Evolutionary conservation across 2,113 vertebrate species (phyloP).

Genomic region (Podilymbus podiceps): DNA sequence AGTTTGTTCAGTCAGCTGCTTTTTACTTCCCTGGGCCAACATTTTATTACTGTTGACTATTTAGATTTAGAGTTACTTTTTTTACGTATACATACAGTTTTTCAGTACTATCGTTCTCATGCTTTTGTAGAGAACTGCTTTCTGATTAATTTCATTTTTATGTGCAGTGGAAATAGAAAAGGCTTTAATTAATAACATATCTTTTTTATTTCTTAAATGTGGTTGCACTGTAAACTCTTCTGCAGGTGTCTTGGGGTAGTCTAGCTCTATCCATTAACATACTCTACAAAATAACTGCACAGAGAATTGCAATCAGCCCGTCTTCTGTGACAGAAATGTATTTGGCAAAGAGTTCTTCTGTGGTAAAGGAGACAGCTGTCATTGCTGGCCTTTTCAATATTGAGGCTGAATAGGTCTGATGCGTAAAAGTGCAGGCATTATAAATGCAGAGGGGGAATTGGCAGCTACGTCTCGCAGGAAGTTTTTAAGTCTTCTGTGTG

Average conservation of each 20-base stretch:
- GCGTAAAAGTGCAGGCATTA: background rate
- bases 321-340: background rate
- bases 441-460: slow-evolving; percentile 25
- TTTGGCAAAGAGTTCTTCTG: background rate
- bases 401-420: background rate
- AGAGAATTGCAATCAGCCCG: background rate
- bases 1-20: background rate
- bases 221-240: background rate
- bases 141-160: background rate
- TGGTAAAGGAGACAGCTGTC: slow-evolving; percentile 58
- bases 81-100: background rate
- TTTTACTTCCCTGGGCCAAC: background rate
- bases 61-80: background rate
- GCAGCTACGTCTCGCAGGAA: slow-evolving; percentile 22
- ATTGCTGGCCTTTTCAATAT: background rate
- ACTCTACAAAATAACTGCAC: background rate
- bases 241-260: background rate
- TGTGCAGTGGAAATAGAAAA: background rate
- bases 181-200: background rate
- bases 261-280: background rate
- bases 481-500: background rate
- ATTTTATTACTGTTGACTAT: background rate
- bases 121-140: background rate
- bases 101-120: background rate
- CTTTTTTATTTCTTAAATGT: background rate